phyloP scores from a whole-genome alignment of 2,113 vertebrate species.

The Crotalus tigris region DNA sequence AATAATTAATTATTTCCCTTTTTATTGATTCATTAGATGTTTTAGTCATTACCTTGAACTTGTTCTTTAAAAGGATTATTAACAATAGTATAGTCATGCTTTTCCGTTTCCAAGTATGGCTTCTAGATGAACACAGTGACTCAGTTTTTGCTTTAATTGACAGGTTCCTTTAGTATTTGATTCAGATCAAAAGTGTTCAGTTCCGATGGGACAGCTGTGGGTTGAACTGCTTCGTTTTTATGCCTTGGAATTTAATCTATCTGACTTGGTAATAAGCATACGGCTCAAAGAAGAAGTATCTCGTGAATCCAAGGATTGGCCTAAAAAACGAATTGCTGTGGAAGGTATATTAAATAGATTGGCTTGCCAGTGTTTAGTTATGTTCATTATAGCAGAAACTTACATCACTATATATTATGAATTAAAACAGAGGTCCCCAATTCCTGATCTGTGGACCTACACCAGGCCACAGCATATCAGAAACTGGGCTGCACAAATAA shows the following conservation, averaged over 20 bases:
- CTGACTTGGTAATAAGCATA: conserved; percentile 85
- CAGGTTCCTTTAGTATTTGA: conserved; percentile 81
- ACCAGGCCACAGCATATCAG: no score
- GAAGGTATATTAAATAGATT: conserved; percentile 75
- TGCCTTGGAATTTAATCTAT: conserved; percentile 85
- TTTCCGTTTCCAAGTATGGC: not conserved
- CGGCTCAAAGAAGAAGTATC: conserved; percentile 78
- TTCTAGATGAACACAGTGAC: not conserved
- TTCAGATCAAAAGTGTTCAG: conserved; percentile 57
- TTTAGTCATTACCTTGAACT: not conserved
- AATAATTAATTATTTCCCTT: not conserved
- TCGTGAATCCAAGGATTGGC: conserved; percentile 91
- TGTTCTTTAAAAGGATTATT: not conserved
- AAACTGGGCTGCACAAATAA: no score
- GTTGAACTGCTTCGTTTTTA: conserved; percentile 92
- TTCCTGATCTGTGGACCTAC: no score
- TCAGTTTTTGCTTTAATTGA: conserved; percentile 51
- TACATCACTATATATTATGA: not conserved
- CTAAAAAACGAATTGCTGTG: conserved; percentile 89
- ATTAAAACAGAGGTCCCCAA: not conserved
- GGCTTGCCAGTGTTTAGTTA: not conserved
- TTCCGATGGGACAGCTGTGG: conserved; percentile 83
- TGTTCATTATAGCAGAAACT: not conserved
- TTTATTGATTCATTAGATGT: not conserved
- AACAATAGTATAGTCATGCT: not conserved